Evolutionary conservation across 2,888 invertebrate species (phyloP).

Genomic region (Coecobrya sp.): DNA sequence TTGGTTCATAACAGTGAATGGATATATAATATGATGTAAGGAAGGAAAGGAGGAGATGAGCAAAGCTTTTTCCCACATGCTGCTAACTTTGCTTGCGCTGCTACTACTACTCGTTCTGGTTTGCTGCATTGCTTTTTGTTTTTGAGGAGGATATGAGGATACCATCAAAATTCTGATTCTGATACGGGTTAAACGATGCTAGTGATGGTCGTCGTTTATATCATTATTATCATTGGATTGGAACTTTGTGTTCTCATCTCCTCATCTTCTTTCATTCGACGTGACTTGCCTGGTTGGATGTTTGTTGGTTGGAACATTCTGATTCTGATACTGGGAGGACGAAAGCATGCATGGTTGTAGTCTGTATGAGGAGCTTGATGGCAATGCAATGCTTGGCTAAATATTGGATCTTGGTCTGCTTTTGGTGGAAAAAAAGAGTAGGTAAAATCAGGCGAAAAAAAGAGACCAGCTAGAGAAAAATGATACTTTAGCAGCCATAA

Average conservation of each 20-base stretch:
- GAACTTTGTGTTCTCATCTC: conserved; percentile 28
- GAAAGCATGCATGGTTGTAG: not conserved
- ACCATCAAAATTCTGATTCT: conserved; percentile 3
- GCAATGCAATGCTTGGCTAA: conserved; percentile 5
- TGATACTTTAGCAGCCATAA: not conserved
- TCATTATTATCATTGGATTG: conserved; percentile 45
- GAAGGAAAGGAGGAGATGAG: conserved; percentile 48
- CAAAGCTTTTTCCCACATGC: conserved; percentile 11
- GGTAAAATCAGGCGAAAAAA: not conserved
- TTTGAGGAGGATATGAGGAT: not conserved
- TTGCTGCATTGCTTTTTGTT: conserved; percentile 23
- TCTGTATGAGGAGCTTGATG: not conserved
- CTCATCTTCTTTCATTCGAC: conserved; percentile 24
- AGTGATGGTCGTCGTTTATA: conserved; percentile 29
- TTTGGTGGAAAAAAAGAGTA: not conserved
- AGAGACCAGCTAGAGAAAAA: not conserved
- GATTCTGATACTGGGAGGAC: conserved; percentile 17
- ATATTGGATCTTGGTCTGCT: not conserved
- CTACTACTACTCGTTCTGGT: not conserved
- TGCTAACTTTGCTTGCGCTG: not conserved
- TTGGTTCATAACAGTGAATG: not conserved
- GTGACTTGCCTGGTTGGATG: conserved; percentile 32
- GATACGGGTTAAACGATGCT: conserved; percentile 19
- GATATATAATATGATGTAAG: not conserved
- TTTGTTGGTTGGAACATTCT: conserved; percentile 38